Evolutionary conservation across 2,888 invertebrate genomes (phyloP), one percentile per base, ranked within the genome.

Genomic region (Kuschelorhynchus macadamiae): DNA sequence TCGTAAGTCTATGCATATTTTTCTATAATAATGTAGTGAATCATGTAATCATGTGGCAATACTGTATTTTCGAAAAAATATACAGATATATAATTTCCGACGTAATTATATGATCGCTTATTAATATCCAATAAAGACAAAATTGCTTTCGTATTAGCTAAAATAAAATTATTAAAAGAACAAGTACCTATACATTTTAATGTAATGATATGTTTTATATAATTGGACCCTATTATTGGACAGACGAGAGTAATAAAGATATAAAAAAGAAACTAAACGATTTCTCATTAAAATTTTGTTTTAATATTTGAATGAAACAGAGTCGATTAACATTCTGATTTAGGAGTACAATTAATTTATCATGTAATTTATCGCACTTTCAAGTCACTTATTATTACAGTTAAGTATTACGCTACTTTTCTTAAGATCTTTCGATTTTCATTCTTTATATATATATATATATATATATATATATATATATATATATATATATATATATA

Each of bases 111-210:
- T 46, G 50, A 65, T 47, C 57, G 41, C 39, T 44, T 65, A 64
- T 70, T 70, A 70, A 70, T 70, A 66, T 70, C 61, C 61, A 62
- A 70, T 70, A 64, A 70, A 50, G 56, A 44, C 56, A 20, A 70
- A 70, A 65, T 70, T 65, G 65, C 56, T 56, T 41, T 61, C 59
- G 44, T 65, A 60, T 64, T 60, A 64, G 55, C 53, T 61, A 53
- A 21, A 21, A 36, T 32, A 16, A 17, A 33, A 53, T 53, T 36
- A 18, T 36, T 41, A 39, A 25, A 25, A 39, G 17, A 36, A 12
- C 21, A 20, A 7, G 36, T 12, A 11, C 36, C 9, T 11, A 36
- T 7, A 2, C 12, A 36, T 36, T 36, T 36, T 36, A 36, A 36
- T 9, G 36, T 12, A 36, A 36, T 12, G 36, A 11, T 11, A 36